Base-by-base conservation (phyloP, 2,113 vertebrate species). In the Miniopterus natalensis region DNA sequence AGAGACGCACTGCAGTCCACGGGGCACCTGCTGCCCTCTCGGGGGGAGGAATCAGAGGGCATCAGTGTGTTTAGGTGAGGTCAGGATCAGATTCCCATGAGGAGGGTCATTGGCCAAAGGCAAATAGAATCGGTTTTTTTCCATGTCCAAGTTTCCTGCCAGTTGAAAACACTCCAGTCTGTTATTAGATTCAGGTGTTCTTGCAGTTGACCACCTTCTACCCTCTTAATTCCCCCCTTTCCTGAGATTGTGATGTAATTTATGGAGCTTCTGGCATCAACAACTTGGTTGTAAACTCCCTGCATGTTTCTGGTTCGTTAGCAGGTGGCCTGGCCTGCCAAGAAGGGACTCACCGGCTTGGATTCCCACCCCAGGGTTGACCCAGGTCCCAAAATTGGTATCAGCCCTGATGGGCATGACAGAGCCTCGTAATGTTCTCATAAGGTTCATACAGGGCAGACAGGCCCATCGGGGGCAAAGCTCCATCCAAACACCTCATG, bases 151-250 rank as follows among this genome's bases (percentile, higher is more conserved):
- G 8, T 96, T 91, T 95, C 61, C 53, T 94, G 65, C 87, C 95
- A 78, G 10, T 25, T 97, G 94, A 96, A 96, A 92, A n/a, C 4
- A 13, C 3, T 65, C 84, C 94, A 95, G 75, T 84, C 63, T 78
- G 65, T 96, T 89, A 95, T 95, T 97, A 80, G 57, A 95, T 71
- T 95, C 96, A 96, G 96, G 95, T 94, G 93, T 86, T 86, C 49
- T 42, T 79, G 18, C 27, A 61, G 45, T 71, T 89, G 65, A 91
- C 49, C 71, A n/a, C 42, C 68, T 86, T 94, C 88, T 84, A 61
- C 21, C 51, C 74, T 51, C 51, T 75, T 89, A 74, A 65, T 36
- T 80, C 66, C 71, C 70, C 23, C n/a, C 47, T 80, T 93, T 79
- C 86, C 74, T 78, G 70, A 97, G 88, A 87, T 63, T 88, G 42